Conservation (phyloP, 35 echinoderm and acorn worm species). For the Eucidaris tribuloides region DNA sequence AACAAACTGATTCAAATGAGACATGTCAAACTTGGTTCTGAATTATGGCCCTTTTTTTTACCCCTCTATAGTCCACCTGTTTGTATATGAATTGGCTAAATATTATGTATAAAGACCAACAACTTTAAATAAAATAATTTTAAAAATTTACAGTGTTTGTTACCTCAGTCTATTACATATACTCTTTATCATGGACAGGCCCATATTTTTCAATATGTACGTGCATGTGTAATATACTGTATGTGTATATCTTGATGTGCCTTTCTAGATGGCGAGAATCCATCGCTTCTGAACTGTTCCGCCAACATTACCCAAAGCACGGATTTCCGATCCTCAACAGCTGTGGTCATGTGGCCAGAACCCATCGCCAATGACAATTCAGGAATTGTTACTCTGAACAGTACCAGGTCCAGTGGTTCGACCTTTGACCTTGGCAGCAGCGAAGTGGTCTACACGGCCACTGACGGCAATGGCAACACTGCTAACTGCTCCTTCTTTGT, state of each 20-base stretch:
- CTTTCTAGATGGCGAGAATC: slow-evolving; percentile 27
- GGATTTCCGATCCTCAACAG: background rate
- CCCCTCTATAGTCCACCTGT: too few species aligned
- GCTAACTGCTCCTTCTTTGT: background rate
- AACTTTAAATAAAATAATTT: too few species aligned
- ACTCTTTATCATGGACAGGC: too few species aligned
- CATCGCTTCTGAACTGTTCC: background rate
- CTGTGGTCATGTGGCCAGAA: slow-evolving; percentile 11
- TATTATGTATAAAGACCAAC: too few species aligned
- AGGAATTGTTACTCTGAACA: background rate
- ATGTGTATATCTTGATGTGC: background rate
- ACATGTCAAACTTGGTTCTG: too few species aligned
- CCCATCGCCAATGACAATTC: slow-evolving; percentile 9
- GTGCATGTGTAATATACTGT: background rate
- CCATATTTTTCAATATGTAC: background rate
- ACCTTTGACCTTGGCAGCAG: background rate
- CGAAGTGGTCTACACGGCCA: background rate
- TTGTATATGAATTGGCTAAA: too few species aligned
- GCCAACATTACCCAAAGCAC: slow-evolving; percentile 12
- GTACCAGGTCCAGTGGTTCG: background rate
- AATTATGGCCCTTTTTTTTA: too few species aligned
- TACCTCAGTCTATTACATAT: too few species aligned
- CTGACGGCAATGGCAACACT: background rate
- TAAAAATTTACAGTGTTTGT: too few species aligned
- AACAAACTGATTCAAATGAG: too few species aligned